Evolutionary conservation across 2,113 vertebrate species (phyloP).

Genomic region (Brachyhypopomus gauderio): DNA sequence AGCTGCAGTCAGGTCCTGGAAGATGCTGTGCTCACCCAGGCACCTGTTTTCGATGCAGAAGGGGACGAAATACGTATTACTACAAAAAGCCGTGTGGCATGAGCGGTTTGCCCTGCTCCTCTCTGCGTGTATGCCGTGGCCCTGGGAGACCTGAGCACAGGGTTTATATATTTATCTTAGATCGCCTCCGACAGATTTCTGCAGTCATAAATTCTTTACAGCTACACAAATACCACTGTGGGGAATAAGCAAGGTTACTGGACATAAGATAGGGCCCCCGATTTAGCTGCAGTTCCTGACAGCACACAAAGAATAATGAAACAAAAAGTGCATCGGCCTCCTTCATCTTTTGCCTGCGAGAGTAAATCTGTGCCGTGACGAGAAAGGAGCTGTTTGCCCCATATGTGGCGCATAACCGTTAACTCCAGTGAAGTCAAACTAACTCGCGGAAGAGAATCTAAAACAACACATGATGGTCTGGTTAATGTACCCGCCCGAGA

Average conservation of each 20-base stretch:
- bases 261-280: constrained; percentile 70
- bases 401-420: background rate
- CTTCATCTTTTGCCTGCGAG: constrained; percentile 33
- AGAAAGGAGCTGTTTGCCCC: constrained; percentile 12
- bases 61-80: constrained; percentile 56
- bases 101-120: constrained; percentile 71
- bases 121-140: constrained; percentile 70
- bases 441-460: no score
- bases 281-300: constrained; percentile 69
- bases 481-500: no score
- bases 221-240: constrained; percentile 75
- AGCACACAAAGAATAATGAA: constrained; percentile 59
- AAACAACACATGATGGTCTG: no score
- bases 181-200: constrained; percentile 73
- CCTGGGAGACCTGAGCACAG: constrained; percentile 74
- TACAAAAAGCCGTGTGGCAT: constrained; percentile 68
- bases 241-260: constrained; percentile 81
- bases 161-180: constrained; percentile 80
- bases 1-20: constrained; percentile 62
- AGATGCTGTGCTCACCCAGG: constrained; percentile 54
- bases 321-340: constrained; percentile 18
- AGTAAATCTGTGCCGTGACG: constrained; percentile 19
- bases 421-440: background rate
- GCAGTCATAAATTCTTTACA: constrained; percentile 79
- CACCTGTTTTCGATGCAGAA: constrained; percentile 73